Evolutionary conservation across 2,113 vertebrate species (phyloP), one percentile per base, ranked within the genome.

Genomic region (Percopsis transmontana): DNA sequence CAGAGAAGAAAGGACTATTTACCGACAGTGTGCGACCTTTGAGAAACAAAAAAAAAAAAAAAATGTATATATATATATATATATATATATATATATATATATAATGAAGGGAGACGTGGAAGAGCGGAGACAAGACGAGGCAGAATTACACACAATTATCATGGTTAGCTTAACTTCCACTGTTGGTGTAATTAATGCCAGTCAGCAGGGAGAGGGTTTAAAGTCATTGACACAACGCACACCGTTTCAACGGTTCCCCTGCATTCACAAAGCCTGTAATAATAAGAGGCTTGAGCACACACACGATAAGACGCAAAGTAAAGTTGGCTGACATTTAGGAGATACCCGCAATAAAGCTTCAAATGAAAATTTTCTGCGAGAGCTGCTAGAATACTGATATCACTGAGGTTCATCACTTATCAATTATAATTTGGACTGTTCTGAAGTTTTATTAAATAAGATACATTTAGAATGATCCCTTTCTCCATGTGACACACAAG

Each of bases 111-210:
- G 48, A 48, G 20, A 61, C 67, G 58, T 71, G 72, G 42, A 61
- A 67, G 58, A 82, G 80, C 58, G 68, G 73, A 77, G 68, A 83
- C 58, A 44, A 77, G 62, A 55, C 68, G 57, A 62, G 50, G 50
- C 74, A 72, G 69, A 82, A 83, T 88, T 82, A 89, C 79, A 72
- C 77, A 70, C 86, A 80, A 88, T 90, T 85, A 87, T 59, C 66
- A 27, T 23, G 65, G 72, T 55, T 52, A 67, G 79, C 72, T 79
- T 66, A 81, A 76, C 80, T 64, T 83, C 79, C 68, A 72, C 82
- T 81, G 81, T 80, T 41, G 52, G 67, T 80, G 78, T 72, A 87
- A 88, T 89, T 80, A 82, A 81, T 82, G 78, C 74, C 54, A 71
- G 42, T 72, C 54, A 62, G 70, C 60, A 44, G 56, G 45, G 59